phyloP scores from a whole-genome alignment of 2,888 invertebrate species.

The Podabrus alpinus region DNA sequence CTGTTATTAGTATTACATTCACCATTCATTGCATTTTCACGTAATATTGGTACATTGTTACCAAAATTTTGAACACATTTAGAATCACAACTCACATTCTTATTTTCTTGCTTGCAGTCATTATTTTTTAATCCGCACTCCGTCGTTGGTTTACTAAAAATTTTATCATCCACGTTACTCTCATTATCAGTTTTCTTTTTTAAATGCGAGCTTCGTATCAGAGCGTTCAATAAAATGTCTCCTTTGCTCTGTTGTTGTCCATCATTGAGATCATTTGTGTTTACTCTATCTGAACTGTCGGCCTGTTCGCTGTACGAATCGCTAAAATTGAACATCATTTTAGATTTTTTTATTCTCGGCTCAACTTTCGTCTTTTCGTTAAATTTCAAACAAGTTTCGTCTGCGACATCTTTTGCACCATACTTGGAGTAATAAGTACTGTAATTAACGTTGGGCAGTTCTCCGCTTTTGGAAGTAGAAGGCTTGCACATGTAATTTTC shows the following conservation, averaged over 20 bases:
- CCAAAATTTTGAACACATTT: constrained; percentile 40
- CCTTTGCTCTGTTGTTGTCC: constrained; percentile 39
- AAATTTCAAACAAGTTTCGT: constrained; percentile 33
- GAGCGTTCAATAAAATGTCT: constrained; percentile 52
- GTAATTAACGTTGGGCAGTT: neutral
- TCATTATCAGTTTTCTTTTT: constrained; percentile 8
- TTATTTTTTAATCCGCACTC: constrained; percentile 2
- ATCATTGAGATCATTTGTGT: constrained; percentile 47
- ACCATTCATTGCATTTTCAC: constrained; percentile 35
- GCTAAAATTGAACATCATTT: constrained; percentile 52
- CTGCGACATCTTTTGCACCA: neutral
- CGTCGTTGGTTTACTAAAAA: constrained; percentile 14
- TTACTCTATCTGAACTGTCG: constrained; percentile 27
- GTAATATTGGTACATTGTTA: constrained; percentile 31
- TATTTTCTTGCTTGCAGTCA: constrained; percentile 2
- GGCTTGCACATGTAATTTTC: constrained; percentile 16
- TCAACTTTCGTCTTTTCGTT: constrained; percentile 37
- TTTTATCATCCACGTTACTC: constrained; percentile 21
- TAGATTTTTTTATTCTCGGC: constrained; percentile 41
- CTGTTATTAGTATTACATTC: constrained; percentile 38
- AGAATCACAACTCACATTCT: constrained; percentile 36
- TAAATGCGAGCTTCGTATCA: constrained; percentile 49
- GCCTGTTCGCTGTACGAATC: constrained; percentile 40
- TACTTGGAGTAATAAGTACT: neutral
- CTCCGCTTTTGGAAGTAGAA: constrained; percentile 22